phyloP scores from a whole-genome alignment of 2,113 vertebrate species.

The Tyto alba region DNA sequence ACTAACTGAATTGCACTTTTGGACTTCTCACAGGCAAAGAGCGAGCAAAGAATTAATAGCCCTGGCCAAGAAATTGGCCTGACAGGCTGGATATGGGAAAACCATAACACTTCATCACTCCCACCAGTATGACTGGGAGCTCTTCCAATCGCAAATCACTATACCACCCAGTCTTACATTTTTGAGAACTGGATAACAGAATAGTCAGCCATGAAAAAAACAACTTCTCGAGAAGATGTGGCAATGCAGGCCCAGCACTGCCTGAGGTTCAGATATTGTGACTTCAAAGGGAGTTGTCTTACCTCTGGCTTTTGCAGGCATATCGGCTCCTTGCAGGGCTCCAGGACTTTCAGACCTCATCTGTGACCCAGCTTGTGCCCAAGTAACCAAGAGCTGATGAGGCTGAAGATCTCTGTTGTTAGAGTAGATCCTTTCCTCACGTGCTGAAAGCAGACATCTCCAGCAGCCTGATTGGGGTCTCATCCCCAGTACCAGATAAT shows the following conservation, averaged over 20 bases:
- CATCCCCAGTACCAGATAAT: neutral
- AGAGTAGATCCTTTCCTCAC: neutral
- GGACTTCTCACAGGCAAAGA: neutral
- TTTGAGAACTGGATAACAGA: neutral
- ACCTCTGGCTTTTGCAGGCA: neutral
- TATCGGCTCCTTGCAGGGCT: neutral
- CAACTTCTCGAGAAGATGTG: neutral
- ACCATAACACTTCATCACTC: neutral
- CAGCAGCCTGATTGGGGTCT: neutral
- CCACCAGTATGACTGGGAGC: neutral
- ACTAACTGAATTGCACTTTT: neutral
- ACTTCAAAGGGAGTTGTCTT: neutral
- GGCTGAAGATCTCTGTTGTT: neutral
- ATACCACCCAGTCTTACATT: neutral
- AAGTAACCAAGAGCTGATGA: neutral
- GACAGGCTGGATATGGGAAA: neutral
- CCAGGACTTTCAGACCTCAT: neutral
- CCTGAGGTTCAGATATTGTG: neutral
- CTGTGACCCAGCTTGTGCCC: neutral
- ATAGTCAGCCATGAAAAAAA: neutral
- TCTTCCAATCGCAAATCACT: neutral
- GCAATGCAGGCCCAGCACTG: neutral
- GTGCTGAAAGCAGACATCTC: neutral
- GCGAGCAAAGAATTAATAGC: neutral
- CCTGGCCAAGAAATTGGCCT: neutral